Base-by-base conservation (phyloP, 2,113 vertebrate genomes). In the Percopsis transmontana region DNA sequence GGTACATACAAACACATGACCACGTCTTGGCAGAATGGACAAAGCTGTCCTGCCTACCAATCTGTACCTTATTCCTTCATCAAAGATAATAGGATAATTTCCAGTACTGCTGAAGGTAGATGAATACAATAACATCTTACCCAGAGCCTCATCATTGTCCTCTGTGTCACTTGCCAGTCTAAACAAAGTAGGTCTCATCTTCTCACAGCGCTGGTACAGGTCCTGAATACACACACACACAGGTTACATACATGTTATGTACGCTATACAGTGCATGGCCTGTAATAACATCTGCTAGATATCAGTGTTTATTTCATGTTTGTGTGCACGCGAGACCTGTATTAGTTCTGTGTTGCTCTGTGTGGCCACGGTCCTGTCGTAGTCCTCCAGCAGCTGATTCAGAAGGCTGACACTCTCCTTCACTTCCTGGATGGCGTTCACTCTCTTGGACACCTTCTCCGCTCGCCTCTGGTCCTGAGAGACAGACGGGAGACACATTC, bases 121-220 rank as follows among this genome's bases (percentile, higher is more conserved):
- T 42, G 3, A 16, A 54, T 15, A 55, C 13, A 12, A 14, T 5
- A 5, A 19, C 55, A 0, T 0, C 92, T 91, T 90, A 99, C 97
- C 97, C 56, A 99, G 85, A 59, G 97, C 97, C 82, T 99, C 97
- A 7, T 99, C 97, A 0, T 98, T 98, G 91, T 99, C 97, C 72
- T 99, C 97, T 1, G 97, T 99, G 81, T 99, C 97, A 55, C 97
- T 99, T 51, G 97, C 97, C 4, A 99, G 91, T 41, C 96, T 91
- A 89, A 99, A 99, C 7, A 99, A 93, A 0, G 96, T 98, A 3
- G 97, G 97, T 60, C 97, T 94, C 97, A 99, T 96, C 77, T 96
- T 96, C 87, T 99, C 97, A 16, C 97, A 99, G 83, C 96, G 95
- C 83, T 98, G 95, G 85, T 97, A 99, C 71, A 99, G 76, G 63